A percentile compares a stretch with the other conserved stretches of the same genome.
These are phyloP conservation scores for Homarus gammarus DNA, from an alignment of 2,888 invertebrate species.

Conservation along the genomic window DNA sequence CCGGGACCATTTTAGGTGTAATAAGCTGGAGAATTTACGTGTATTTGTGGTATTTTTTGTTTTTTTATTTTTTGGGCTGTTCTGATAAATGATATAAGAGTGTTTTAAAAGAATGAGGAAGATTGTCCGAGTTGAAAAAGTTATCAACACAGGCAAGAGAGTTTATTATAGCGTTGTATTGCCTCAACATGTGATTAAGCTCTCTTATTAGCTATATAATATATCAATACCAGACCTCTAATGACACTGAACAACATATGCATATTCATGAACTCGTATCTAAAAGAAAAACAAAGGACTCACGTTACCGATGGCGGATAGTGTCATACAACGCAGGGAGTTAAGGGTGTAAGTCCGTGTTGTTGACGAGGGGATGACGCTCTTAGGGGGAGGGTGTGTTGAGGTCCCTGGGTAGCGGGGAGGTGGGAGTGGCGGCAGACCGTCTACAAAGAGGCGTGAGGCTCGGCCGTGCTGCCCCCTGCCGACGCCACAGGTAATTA, in stretches of 20 bases:
- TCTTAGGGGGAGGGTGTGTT: not conserved
- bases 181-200: slow-evolving; percentile 24
- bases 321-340: not conserved
- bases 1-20: slow-evolving; percentile 5
- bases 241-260: slow-evolving; percentile 45
- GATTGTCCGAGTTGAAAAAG: too few species aligned
- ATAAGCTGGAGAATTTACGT: not conserved
- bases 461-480: slow-evolving; percentile 41
- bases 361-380: not conserved
- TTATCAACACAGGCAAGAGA: not conserved
- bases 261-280: slow-evolving; percentile 34
- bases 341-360: not conserved
- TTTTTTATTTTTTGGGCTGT: not conserved
- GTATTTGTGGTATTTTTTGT: not conserved
- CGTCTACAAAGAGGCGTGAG: slow-evolving; percentile 51
- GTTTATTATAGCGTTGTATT: slow-evolving; percentile 2
- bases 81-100: too few species aligned
- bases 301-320: not conserved
- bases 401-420: not conserved
- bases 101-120: not conserved
- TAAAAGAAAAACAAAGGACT: slow-evolving; percentile 38
- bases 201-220: slow-evolving; percentile 18
- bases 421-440: slow-evolving; percentile 1
- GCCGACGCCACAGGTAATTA: slow-evolving; percentile 52
- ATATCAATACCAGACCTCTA: slow-evolving; percentile 26